phyloP scores from a whole-genome alignment of 2,797 vertebrate species.

The Miichthys miiuy region DNA sequence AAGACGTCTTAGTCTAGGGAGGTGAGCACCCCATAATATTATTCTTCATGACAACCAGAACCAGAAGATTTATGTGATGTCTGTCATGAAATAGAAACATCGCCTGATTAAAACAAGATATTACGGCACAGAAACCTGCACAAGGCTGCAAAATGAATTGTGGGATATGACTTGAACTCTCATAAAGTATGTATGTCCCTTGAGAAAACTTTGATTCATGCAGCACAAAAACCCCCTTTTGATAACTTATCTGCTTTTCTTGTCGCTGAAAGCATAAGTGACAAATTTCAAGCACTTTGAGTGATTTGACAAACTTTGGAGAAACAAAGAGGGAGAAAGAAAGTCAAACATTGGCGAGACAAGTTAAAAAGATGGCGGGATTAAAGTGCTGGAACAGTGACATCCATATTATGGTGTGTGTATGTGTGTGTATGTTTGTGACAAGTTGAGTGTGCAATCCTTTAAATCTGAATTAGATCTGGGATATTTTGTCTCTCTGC shows the following conservation, averaged over 20 bases:
- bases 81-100: background rate
- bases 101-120: background rate
- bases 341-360: constrained; percentile 8
- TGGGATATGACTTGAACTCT: constrained; percentile 1
- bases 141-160: background rate
- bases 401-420: background rate
- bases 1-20: too few relatives aligned
- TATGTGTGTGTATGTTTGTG: background rate
- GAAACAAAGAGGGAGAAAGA: background rate
- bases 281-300: constrained; percentile 30
- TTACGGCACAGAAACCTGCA: background rate
- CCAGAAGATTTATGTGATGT: background rate
- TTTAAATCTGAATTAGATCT: constrained; percentile 18
- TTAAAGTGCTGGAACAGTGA: constrained; percentile 8
- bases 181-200: background rate
- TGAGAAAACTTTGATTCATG: constrained; percentile 37
- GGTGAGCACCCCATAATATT: background rate
- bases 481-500: constrained; percentile 1
- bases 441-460: background rate
- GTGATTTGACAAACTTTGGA: constrained; percentile 30
- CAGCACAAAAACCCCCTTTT: constrained; percentile 14
- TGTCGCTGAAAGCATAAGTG: constrained; percentile 9
- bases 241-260: constrained; percentile 6
- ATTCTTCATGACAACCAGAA: background rate
- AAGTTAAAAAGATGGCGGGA: background rate